Evolutionary conservation across 2,113 vertebrate genomes (phyloP), one percentile per base, ranked within the genome.

Genomic region (Hydropotes inermis): DNA sequence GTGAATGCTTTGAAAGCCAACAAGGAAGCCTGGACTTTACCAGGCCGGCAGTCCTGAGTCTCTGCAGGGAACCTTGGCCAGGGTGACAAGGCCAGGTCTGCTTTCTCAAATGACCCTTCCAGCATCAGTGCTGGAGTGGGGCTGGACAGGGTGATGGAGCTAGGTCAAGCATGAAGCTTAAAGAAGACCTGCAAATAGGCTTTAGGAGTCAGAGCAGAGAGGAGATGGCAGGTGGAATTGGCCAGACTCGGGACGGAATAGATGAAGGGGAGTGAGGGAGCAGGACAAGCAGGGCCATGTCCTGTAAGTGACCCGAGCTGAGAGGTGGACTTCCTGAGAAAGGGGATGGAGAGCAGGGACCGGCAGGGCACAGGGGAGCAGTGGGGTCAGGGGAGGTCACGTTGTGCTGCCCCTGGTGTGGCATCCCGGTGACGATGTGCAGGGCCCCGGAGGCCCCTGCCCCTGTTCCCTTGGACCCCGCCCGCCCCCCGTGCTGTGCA

Each of bases 281-380:
- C 33, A 1, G 36, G 43, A 83, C 0, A 1, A 50, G n/a, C 8
- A 16, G 28, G 43, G 10, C 25, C 36, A 47, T 8, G 30, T 45
- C 78, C 36, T 12, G 7, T 19, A 36, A 11, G 43, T n/a, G 74
- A 15, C 70, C 45, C 7, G 0, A 47, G 52, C 50, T 15, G 2
- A 14, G 14, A 25, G 61, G 13, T 27, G 7, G 86, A 28, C 54
- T 7, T 61, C 52, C 54, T 7, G 7, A 67, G 61, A 45, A 89
- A 94, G 57, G 8, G 28, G 28, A 47, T 47, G 23, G 57, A 58
- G 30, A 86, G 45, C 25, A 74, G 45, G 82, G n/a, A 14, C 33
- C 17, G 1, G 39, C 45, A 2, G 21, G 8, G 15, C 10, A 6
- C 27, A 3, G 30, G 14, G 1, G 16, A 33, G 19, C 2, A 2